phyloP scores from a whole-genome alignment of 2,113 vertebrate species.

The Gallinago paraguaiae region DNA sequence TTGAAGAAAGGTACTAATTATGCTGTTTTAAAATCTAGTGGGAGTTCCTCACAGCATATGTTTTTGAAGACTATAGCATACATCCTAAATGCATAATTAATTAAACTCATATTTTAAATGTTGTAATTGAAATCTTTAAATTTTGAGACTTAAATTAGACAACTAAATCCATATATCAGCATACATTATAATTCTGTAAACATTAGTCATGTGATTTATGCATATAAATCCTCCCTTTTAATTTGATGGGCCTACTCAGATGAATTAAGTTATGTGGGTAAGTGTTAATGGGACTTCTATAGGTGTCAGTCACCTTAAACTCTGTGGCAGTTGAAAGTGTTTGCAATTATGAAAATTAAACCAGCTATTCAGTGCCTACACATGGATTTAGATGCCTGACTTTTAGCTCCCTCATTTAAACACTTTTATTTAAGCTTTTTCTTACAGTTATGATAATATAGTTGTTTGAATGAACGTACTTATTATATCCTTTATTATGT shows the following conservation, averaged over 20 bases:
- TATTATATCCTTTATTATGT: constrained; percentile 21
- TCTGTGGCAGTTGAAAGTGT: constrained; percentile 6
- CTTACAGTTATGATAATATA: constrained; percentile 3
- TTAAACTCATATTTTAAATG: not conserved
- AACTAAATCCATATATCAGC: not conserved
- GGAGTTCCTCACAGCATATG: not conserved
- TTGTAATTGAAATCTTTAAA: not conserved
- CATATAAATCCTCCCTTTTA: not conserved
- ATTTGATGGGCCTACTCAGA: constrained; percentile 17
- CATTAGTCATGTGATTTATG: not conserved
- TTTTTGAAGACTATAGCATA: not conserved
- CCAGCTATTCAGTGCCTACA: constrained; percentile 55
- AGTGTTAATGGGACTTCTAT: not conserved
- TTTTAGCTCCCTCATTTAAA: constrained; percentile 7
- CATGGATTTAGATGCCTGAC: constrained; percentile 33
- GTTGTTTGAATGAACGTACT: constrained; percentile 1
- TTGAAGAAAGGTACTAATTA: not conserved
- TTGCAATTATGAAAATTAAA: constrained; percentile 30
- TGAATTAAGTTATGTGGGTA: not conserved
- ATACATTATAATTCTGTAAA: not conserved
- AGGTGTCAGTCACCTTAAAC: not conserved
- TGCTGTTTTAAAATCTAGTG: not conserved
- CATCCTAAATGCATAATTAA: not conserved
- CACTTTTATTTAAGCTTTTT: constrained; percentile 23
- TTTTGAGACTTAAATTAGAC: not conserved